Evolutionary conservation across 2,797 vertebrate species (phyloP).

Genomic region (Hozukius guyotensis): DNA sequence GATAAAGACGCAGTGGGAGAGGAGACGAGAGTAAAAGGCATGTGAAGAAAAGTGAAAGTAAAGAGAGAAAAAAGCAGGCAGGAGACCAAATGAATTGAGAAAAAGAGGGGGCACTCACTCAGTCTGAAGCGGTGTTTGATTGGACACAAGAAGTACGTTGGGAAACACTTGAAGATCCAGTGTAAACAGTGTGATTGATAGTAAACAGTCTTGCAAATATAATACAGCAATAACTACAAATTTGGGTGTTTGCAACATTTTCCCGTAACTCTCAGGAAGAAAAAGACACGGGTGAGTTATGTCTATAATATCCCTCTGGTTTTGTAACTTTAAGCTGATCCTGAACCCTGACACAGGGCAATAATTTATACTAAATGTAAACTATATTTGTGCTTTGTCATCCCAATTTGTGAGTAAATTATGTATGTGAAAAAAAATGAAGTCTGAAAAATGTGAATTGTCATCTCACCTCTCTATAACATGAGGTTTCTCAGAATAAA

Average conservation of each 20-base stretch:
- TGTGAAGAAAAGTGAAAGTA: background rate
- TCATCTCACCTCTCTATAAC: background rate
- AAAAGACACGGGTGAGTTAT: constrained; percentile 24
- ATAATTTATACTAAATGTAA: background rate
- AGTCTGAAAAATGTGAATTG: background rate
- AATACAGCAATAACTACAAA: constrained; percentile 28
- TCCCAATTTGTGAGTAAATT: background rate
- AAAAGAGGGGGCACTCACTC: background rate
- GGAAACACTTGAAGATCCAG: constrained; percentile 19
- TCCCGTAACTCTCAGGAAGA: constrained; percentile 22
- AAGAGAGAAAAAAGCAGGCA: background rate
- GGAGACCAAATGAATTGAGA: constrained; percentile 1
- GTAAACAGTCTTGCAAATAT: constrained; percentile 38
- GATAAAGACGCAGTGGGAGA: background rate
- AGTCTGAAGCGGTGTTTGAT: constrained; percentile 21
- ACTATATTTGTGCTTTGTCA: background rate
- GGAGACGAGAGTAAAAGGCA: background rate
- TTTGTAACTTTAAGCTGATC: constrained; percentile 11
- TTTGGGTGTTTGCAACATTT: constrained; percentile 17
- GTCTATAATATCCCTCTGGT: background rate
- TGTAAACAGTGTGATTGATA: constrained; percentile 45
- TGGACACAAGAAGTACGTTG: background rate
- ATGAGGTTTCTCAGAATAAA: background rate
- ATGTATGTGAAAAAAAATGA: background rate
- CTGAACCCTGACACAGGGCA: background rate